Conservation (phyloP, 2,113 vertebrate genomes). For the human region GRCh38 chr3:197378001-197378500, state of each 20-base stretch:
- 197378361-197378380: background rate
- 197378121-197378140: background rate
- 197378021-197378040: too few relatives aligned
- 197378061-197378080: background rate
- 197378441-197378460: background rate
- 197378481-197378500: background rate
- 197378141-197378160: background rate
- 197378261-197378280: background rate
- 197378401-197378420: slow-evolving; percentile 13
- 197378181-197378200: background rate
- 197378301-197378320: background rate
- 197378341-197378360: background rate
- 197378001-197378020: too few relatives aligned
- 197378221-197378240: background rate
- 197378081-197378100: background rate
- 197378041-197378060: too few relatives aligned
- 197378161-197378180: background rate
- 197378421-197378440: background rate
- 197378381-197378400: background rate
- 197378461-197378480: background rate
- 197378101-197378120: background rate
- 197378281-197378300: background rate
- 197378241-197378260: background rate
- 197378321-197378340: background rate
- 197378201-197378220: background rate